These are phyloP conservation scores for Hippocampus zosterae DNA, from an alignment of 2,113 vertebrate species.

Conservation along the genomic window DNA sequence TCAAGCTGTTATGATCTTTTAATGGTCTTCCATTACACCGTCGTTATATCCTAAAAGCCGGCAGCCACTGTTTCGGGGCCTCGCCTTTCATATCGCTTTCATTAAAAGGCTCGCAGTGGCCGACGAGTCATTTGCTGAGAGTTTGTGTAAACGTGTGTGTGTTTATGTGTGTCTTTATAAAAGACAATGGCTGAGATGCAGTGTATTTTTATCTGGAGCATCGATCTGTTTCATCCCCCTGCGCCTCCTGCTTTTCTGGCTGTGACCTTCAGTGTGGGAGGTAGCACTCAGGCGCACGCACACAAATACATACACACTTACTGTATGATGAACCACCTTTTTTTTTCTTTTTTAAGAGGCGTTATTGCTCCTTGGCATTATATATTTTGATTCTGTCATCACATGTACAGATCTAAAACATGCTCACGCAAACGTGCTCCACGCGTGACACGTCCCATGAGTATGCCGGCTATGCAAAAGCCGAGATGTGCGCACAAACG, in stretches of 20 bases:
- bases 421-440: too few relatives aligned
- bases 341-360: too few relatives aligned
- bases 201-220: conserved; percentile 71
- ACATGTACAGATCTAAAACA: too few relatives aligned
- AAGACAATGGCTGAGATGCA: conserved; percentile 59
- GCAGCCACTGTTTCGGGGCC: conserved; percentile 28
- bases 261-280: conserved; percentile 74
- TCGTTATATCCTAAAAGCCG: conserved; percentile 58
- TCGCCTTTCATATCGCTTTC: conserved; percentile 65
- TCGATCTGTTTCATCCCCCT: conserved; percentile 65
- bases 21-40: conserved; percentile 66
- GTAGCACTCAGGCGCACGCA: conserved; percentile 54
- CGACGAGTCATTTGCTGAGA: conserved; percentile 58
- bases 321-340: background rate
- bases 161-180: conserved; percentile 54
- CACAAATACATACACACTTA: background rate
- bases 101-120: conserved; percentile 64
- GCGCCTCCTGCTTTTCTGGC: conserved; percentile 47
- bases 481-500: too few relatives aligned
- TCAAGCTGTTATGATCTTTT: conserved; percentile 71
- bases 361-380: background rate
- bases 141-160: conserved; percentile 16
- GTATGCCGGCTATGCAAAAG: too few relatives aligned
- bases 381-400: too few relatives aligned
- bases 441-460: too few relatives aligned